A percentile compares a stretch with the other conserved stretches of the same genome.
phyloP scores from a whole-genome alignment of 2,113 vertebrate genomes.

The Mesocricetus auratus region DNA sequence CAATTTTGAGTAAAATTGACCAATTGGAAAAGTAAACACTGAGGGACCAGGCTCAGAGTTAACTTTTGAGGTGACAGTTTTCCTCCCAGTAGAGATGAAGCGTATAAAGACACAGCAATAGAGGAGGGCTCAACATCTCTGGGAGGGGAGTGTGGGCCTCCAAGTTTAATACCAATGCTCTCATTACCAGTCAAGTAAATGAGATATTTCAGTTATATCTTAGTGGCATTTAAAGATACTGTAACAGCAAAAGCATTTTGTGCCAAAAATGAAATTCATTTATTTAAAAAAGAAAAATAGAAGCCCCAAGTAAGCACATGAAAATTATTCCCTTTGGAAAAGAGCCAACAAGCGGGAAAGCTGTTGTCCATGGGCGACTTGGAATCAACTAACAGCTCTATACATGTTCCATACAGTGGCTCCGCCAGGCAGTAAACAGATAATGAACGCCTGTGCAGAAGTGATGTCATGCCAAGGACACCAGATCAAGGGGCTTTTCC shows the following conservation, averaged over 20 bases:
- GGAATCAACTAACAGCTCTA: background rate
- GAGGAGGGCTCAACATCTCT: background rate
- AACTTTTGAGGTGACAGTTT: conserved; percentile 33
- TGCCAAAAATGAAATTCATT: conserved; percentile 2
- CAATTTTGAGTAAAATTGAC: conserved; percentile 13
- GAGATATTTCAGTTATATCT: conserved; percentile 10
- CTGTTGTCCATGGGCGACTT: background rate
- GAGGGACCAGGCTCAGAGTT: background rate
- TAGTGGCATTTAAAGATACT: background rate
- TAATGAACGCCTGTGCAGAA: background rate
- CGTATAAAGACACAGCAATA: background rate
- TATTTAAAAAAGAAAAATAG: conserved; percentile 4
- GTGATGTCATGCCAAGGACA: background rate
- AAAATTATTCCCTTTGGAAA: conserved; percentile 21
- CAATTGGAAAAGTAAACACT: conserved; percentile 25
- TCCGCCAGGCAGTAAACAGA: background rate
- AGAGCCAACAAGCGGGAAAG: background rate
- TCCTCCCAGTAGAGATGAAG: background rate
- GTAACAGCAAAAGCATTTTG: conserved; percentile 21
- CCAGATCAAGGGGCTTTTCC: background rate
- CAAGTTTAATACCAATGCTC: background rate
- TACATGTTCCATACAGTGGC: background rate
- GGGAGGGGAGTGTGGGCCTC: background rate
- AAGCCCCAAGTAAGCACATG: background rate
- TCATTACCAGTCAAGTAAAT: background rate